Evolutionary conservation across 2,888 invertebrate species (phyloP).

Genomic region (Erebia epiphron): DNA sequence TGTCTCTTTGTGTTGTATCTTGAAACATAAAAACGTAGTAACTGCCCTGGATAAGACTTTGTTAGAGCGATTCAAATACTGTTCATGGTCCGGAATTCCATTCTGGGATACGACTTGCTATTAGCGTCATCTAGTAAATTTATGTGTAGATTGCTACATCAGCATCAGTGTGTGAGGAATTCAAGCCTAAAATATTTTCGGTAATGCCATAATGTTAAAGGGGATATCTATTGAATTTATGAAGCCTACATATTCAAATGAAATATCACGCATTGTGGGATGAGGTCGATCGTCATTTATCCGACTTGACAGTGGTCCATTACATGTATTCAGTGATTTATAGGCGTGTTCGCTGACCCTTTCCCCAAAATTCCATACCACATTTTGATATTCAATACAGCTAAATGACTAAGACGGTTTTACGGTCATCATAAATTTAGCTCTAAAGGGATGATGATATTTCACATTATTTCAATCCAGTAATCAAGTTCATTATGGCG

Average conservation of each 20-base stretch:
- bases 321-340: conserved; percentile 46
- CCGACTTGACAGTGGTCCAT: conserved; percentile 45
- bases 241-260: conserved; percentile 16
- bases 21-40: too few relatives aligned
- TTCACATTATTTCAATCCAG: not conserved
- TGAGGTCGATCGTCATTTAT: conserved; percentile 43
- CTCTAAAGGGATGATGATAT: not conserved
- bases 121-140: too few relatives aligned
- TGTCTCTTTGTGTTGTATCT: too few relatives aligned
- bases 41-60: too few relatives aligned
- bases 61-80: too few relatives aligned
- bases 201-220: not conserved
- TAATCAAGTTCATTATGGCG: not conserved
- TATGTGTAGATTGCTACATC: too few relatives aligned
- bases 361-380: conserved; percentile 23
- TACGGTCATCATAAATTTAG: conserved; percentile 8
- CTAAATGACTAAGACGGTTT: conserved; percentile 26
- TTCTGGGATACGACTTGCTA: too few relatives aligned
- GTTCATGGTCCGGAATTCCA: too few relatives aligned
- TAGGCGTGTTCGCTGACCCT: conserved; percentile 32
- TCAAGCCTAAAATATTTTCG: not conserved
- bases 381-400: conserved; percentile 29
- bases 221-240: not conserved
- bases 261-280: conserved; percentile 22
- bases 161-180: too few relatives aligned